These are phyloP conservation scores for Limenitis arthemis DNA, from an alignment of 2,888 invertebrate genomes.

Conservation along the genomic window DNA sequence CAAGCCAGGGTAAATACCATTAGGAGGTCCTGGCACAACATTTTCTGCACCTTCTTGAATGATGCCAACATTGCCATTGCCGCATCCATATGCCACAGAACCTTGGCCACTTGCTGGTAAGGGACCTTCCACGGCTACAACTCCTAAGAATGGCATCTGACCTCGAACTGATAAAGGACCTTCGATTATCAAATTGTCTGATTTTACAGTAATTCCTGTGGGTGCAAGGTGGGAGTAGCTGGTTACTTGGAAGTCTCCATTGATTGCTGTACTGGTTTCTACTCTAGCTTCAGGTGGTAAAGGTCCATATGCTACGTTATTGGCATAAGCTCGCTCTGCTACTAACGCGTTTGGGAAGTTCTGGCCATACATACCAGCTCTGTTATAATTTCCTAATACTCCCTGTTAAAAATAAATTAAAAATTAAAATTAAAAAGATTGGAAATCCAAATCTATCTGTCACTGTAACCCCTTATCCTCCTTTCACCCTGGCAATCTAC, in stretches of 20 bases:
- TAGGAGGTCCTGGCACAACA: constrained; percentile 1
- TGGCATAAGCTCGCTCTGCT: constrained; percentile 1
- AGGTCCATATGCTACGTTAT: background rate
- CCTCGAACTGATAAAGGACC: constrained; percentile 27
- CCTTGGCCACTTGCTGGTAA: constrained; percentile 33
- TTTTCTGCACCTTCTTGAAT: constrained; percentile 17
- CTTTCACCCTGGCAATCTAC: too few species aligned
- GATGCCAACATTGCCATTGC: constrained; percentile 27
- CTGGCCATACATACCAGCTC: too few species aligned
- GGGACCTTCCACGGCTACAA: constrained; percentile 36
- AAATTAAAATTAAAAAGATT: too few species aligned
- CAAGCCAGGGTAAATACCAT: background rate
- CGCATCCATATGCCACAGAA: constrained; percentile 27
- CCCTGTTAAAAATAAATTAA: too few species aligned
- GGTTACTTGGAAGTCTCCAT: constrained; percentile 25
- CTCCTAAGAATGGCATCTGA: constrained; percentile 28
- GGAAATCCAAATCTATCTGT: too few species aligned
- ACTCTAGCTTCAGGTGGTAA: background rate
- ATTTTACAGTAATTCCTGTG: constrained; percentile 25
- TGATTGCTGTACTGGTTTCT: constrained; percentile 10
- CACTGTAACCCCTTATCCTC: too few species aligned
- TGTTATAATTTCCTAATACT: too few species aligned
- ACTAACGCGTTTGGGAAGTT: background rate
- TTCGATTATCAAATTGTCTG: constrained; percentile 27
- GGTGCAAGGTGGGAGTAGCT: constrained; percentile 26